Evolutionary conservation across 2,888 invertebrate genomes (phyloP).

Genomic region (Fabriciana adippe): DNA sequence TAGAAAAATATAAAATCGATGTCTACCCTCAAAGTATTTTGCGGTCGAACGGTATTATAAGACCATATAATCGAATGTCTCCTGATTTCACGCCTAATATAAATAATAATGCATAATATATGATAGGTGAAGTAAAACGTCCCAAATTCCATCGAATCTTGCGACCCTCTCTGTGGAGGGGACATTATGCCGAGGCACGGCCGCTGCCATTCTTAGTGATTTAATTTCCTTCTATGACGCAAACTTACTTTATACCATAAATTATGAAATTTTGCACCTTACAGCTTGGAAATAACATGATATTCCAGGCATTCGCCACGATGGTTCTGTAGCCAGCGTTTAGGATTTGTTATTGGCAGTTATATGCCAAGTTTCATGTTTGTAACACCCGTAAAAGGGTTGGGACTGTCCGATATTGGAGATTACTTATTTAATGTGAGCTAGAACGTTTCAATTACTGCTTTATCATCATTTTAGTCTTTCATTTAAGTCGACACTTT

Average conservation of each 20-base stretch:
- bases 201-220: slow-evolving; percentile 46
- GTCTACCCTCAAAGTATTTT: too few relatives aligned
- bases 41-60: too few relatives aligned
- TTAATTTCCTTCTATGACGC: slow-evolving; percentile 42
- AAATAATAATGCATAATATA: slow-evolving; percentile 27
- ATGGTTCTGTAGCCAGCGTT: slow-evolving; percentile 28
- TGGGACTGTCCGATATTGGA: slow-evolving; percentile 34
- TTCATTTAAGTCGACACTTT: too few relatives aligned
- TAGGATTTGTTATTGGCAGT: slow-evolving; percentile 44
- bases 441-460: slow-evolving; percentile 31
- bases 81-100: slow-evolving; percentile 10
- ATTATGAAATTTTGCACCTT: slow-evolving; percentile 10
- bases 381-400: slow-evolving; percentile 38
- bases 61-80: neutral
- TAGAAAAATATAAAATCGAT: too few relatives aligned
- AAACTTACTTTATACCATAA: slow-evolving; percentile 10
- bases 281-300: neutral
- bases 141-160: slow-evolving; percentile 39
- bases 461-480: neutral
- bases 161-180: slow-evolving; percentile 34
- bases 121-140: slow-evolving; percentile 31
- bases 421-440: slow-evolving; percentile 37
- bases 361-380: slow-evolving; percentile 41
- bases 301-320: neutral
- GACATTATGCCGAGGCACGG: slow-evolving; percentile 46